Evolutionary conservation across 1,140 invertebrate species (phyloP).

Genomic region (Drosophila guanche): DNA sequence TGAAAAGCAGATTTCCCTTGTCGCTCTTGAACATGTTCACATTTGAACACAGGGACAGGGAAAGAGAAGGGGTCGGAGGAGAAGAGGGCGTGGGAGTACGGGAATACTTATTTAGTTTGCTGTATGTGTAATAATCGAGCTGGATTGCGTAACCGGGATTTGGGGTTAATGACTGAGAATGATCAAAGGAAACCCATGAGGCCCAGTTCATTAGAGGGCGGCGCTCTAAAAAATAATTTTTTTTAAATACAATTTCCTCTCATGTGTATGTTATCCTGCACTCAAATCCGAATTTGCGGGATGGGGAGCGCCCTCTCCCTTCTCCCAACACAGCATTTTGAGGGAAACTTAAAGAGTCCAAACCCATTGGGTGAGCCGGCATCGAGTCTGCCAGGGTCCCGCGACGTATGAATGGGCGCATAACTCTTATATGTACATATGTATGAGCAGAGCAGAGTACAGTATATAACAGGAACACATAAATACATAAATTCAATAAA

Average conservation of each 20-base stretch:
- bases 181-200: slow-evolving; percentile 16
- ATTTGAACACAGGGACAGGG: slow-evolving; percentile 40
- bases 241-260: too few species aligned
- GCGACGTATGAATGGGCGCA: slow-evolving; percentile 60
- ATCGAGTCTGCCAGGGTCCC: slow-evolving; percentile 11
- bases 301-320: slow-evolving; percentile 4
- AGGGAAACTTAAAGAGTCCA: slow-evolving; percentile 42
- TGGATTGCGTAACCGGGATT: slow-evolving; percentile 26
- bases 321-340: background rate
- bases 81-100: slow-evolving; percentile 30
- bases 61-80: slow-evolving; percentile 24
- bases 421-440: slow-evolving; percentile 55
- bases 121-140: slow-evolving; percentile 64
- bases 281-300: background rate
- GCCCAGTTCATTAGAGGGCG: too few species aligned
- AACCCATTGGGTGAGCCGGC: slow-evolving; percentile 42
- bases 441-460: slow-evolving; percentile 37
- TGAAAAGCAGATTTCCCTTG: slow-evolving; percentile 70
- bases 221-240: too few species aligned
- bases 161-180: slow-evolving; percentile 48
- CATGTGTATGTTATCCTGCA: too few species aligned
- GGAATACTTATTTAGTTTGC: slow-evolving; percentile 49
- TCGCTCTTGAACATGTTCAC: slow-evolving; percentile 69
- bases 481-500: slow-evolving; percentile 27
- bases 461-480: slow-evolving; percentile 37